phyloP scores from a whole-genome alignment of 2,888 invertebrate genomes.

The Ommatoiulus sabulosus region DNA sequence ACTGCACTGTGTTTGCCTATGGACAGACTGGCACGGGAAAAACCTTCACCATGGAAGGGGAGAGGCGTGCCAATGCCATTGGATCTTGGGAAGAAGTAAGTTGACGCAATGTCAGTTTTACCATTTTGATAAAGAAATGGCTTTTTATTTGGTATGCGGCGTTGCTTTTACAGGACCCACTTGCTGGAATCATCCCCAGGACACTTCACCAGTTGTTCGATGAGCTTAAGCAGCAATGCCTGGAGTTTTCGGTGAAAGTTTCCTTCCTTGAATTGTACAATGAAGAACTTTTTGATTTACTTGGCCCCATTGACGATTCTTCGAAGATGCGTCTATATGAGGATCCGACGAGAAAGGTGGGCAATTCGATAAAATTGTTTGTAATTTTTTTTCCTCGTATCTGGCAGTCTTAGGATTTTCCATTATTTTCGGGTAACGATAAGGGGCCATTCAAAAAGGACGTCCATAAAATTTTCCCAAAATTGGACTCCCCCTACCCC shows the following conservation, averaged over 20 bases:
- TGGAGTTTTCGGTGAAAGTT: conserved; percentile 89
- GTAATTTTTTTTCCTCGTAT: no score
- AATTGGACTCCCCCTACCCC: no score
- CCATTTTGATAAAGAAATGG: background rate
- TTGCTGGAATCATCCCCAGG: conserved; percentile 92
- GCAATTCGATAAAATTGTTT: conserved; percentile 20
- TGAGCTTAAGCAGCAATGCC: conserved; percentile 80
- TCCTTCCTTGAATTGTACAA: conserved; percentile 97
- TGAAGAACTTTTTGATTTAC: conserved; percentile 93
- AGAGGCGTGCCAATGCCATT: conserved; percentile 72
- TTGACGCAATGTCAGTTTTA: background rate
- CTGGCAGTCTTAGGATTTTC: background rate
- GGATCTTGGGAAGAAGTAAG: conserved; percentile 79
- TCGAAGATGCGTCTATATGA: conserved; percentile 70
- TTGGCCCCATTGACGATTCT: conserved; percentile 79
- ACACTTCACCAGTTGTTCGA: conserved; percentile 92
- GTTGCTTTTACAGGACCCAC: conserved; percentile 76
- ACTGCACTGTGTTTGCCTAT: conserved; percentile 97
- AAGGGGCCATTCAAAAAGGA: no score
- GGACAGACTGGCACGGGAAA: conserved; percentile 76
- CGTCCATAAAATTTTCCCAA: no score
- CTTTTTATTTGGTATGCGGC: no score
- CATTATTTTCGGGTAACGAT: no score
- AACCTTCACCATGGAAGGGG: conserved; percentile 97
- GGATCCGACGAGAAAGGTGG: conserved; percentile 67